These are phyloP conservation scores for Brienomyrus brachyistius DNA, from an alignment of 2,113 vertebrate species.

Conservation along the genomic window DNA sequence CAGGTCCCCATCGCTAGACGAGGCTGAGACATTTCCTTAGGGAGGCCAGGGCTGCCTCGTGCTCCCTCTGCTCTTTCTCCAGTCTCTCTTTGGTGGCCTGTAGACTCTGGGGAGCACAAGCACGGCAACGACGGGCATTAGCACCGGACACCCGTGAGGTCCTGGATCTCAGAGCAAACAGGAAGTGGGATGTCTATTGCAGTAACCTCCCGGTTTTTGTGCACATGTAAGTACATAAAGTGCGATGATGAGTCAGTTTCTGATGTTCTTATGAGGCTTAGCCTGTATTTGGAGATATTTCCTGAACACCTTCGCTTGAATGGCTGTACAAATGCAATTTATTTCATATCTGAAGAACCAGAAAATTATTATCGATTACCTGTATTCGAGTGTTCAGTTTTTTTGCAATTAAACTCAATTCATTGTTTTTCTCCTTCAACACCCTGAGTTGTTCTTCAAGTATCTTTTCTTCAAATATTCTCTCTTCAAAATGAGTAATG, in stretches of 20 bases:
- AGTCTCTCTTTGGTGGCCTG: background rate
- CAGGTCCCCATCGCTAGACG: background rate
- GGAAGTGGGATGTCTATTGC: background rate
- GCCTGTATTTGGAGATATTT: background rate
- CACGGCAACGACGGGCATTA: background rate
- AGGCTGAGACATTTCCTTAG: background rate
- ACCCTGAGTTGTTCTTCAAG: conserved; percentile 12
- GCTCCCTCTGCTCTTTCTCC: background rate
- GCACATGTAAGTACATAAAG: background rate
- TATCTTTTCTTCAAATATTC: conserved; percentile 4
- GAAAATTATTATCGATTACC: conserved; percentile 1
- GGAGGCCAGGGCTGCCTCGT: background rate
- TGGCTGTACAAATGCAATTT: background rate
- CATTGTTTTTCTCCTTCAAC: conserved; percentile 3
- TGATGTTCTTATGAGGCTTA: background rate
- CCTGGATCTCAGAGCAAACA: background rate
- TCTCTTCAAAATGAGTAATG: conserved; percentile 1
- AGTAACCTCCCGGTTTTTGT: background rate
- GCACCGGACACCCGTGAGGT: background rate
- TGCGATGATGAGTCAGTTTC: background rate
- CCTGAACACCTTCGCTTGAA: background rate
- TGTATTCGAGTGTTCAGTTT: background rate
- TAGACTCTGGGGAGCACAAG: background rate
- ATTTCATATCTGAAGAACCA: background rate
- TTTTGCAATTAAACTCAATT: conserved; percentile 1